A percentile compares a stretch with the other conserved stretches of the same genome.
phyloP scores from a whole-genome alignment of 2,797 vertebrate genomes.

The Alca torda region DNA sequence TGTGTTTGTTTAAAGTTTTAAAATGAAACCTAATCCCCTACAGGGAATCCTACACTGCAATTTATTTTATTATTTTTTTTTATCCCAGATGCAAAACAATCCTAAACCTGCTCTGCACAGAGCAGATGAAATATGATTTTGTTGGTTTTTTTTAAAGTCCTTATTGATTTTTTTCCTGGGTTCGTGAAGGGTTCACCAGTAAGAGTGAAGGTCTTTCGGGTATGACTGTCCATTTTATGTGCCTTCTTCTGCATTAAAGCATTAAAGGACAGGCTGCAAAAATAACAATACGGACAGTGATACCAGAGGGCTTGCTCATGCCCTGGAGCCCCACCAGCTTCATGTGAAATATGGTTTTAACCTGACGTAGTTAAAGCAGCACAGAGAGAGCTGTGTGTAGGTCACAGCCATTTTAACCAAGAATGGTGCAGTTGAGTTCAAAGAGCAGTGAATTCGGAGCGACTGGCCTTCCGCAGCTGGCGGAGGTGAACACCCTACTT shows the following conservation, averaged over 20 bases:
- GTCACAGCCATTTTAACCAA: background rate
- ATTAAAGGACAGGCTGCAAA: background rate
- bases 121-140: background rate
- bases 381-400: background rate
- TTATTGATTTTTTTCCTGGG: background rate
- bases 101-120: background rate
- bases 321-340: background rate
- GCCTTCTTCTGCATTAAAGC: background rate
- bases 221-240: background rate
- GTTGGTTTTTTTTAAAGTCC: background rate
- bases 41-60: background rate
- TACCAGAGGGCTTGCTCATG: background rate
- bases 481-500: background rate
- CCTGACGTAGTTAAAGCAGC: background rate
- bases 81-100: background rate
- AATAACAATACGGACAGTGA: background rate
- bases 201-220: background rate
- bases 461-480: background rate
- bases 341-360: background rate
- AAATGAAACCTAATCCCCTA: background rate
- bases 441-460: background rate
- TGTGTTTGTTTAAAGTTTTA: slow-evolving; percentile 9
- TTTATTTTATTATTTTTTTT: background rate
- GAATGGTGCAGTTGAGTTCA: fast-evolving
- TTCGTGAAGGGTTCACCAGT: background rate